These are phyloP conservation scores for Cranoglanis bouderius DNA, from an alignment of 2,113 vertebrate genomes.

Conservation along the genomic window DNA sequence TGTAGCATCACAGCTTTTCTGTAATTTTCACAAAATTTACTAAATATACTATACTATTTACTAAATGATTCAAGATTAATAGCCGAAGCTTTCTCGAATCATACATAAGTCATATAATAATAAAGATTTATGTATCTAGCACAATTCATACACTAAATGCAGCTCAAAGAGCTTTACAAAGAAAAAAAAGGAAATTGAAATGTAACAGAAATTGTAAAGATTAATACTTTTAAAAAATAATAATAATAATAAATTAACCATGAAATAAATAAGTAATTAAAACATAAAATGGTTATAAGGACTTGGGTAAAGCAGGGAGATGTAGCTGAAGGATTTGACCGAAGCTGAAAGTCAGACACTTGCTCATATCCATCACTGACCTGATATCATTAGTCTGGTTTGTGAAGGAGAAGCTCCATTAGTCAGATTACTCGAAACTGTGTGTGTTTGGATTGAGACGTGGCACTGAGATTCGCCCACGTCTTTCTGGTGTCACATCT, in stretches of 20 bases:
- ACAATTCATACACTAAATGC: not conserved
- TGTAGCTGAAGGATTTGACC: conserved; percentile 3
- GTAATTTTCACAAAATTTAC: not conserved
- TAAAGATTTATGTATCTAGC: not conserved
- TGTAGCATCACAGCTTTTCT: not conserved
- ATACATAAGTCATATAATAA: not conserved
- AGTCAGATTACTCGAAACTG: not conserved
- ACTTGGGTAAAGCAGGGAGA: not conserved
- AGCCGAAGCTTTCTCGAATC: not conserved
- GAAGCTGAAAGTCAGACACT: conserved; percentile 28
- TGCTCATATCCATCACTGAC: conserved; percentile 38
- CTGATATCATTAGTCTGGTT: conserved; percentile 3
- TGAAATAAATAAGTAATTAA: not conserved
- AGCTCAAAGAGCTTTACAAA: not conserved
- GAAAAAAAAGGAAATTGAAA: not conserved
- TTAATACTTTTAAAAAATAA: not conserved
- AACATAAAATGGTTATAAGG: not conserved
- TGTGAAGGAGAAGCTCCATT: not conserved
- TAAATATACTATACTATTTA: not conserved
- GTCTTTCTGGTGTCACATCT: conserved; percentile 25
- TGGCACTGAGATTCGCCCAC: not conserved
- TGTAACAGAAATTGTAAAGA: not conserved
- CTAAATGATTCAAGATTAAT: not conserved
- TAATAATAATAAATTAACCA: not conserved
- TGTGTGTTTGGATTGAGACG: conserved; percentile 30